Percentiles rank a stretch among this genome's conserved stretches.
These are phyloP conservation scores for Harpegnathos saltator DNA, from an alignment of 1,140 invertebrate species.

Conservation along the genomic window DNA sequence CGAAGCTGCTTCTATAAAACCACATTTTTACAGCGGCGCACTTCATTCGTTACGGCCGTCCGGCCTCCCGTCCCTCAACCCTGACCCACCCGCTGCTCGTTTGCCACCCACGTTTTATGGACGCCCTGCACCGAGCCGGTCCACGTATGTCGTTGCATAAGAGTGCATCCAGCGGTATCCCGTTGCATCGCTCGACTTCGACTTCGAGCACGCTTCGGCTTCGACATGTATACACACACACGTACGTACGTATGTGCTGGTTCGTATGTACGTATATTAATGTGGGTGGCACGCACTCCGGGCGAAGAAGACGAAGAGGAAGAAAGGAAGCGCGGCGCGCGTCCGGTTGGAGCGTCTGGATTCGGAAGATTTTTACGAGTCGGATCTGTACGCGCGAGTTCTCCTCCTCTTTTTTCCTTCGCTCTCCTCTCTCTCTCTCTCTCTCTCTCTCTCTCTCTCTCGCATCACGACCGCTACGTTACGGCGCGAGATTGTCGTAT, in stretches of 20 bases:
- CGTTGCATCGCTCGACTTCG: slow-evolving; percentile 27
- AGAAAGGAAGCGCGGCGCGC: not conserved
- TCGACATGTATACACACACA: not conserved
- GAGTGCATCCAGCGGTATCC: slow-evolving; percentile 26
- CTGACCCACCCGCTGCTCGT: slow-evolving; percentile 45
- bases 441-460: no score
- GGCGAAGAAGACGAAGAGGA: no score
- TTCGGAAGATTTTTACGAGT: slow-evolving; percentile 36
- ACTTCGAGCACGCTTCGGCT: not conserved
- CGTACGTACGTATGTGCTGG: slow-evolving; percentile 24
- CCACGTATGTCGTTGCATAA: slow-evolving; percentile 47
- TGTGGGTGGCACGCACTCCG: not conserved
- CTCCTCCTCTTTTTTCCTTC: no score
- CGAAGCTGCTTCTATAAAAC: slow-evolving; percentile 79
- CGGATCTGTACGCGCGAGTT: slow-evolving; percentile 14
- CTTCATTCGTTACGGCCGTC: slow-evolving; percentile 77
- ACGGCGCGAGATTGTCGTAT: not conserved
- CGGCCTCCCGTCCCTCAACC: not conserved
- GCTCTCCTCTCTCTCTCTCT: no score
- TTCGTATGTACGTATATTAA: slow-evolving; percentile 2
- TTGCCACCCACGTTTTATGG: slow-evolving; percentile 77
- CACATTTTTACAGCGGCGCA: slow-evolving; percentile 79
- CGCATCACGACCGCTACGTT: no score
- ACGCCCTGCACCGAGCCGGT: slow-evolving; percentile 9
- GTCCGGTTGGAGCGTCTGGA: not conserved